These are phyloP conservation scores for Ommatoiulus sabulosus DNA, from an alignment of 2,888 invertebrate species.

Conservation along the genomic window DNA sequence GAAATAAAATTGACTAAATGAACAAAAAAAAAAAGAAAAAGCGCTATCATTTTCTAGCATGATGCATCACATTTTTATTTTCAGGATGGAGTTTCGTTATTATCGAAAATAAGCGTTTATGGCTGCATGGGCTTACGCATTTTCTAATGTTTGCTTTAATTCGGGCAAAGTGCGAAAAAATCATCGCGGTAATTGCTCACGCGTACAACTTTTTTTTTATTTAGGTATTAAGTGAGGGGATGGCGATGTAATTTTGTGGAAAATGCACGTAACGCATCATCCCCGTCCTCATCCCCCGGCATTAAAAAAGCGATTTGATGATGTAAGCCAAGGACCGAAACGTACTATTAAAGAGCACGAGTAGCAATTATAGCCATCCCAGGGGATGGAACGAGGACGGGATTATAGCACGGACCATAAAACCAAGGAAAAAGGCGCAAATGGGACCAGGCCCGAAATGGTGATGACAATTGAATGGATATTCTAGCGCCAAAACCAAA, in stretches of 20 bases:
- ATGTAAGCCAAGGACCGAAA: conserved; percentile 24
- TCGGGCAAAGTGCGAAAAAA: background rate
- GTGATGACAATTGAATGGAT: background rate
- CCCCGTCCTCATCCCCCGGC: background rate
- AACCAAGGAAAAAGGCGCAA: background rate
- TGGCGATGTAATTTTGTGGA: conserved; percentile 11
- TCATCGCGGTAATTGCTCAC: conserved; percentile 11
- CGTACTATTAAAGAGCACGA: background rate
- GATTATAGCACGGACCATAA: background rate
- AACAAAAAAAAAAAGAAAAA: background rate
- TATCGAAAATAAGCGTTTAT: conserved; percentile 12
- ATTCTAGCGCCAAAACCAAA: background rate
- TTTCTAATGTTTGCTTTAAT: conserved; percentile 37
- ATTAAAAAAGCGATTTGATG: conserved; percentile 29
- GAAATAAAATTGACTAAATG: conserved; percentile 40
- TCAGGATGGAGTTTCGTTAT: background rate
- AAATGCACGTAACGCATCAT: conserved; percentile 33
- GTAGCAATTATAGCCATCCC: conserved; percentile 20
- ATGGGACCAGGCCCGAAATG: background rate
- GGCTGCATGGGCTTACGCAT: background rate
- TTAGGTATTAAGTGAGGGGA: conserved; percentile 4
- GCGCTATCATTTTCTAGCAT: conserved; percentile 29
- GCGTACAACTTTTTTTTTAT: background rate
- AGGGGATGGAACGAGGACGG: background rate
- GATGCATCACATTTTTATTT: conserved; percentile 34